A percentile compares a stretch with the other conserved stretches of the same genome.
Conservation (phyloP, 2,888 invertebrate species). For the Nemotelus nigrinus region DNA sequence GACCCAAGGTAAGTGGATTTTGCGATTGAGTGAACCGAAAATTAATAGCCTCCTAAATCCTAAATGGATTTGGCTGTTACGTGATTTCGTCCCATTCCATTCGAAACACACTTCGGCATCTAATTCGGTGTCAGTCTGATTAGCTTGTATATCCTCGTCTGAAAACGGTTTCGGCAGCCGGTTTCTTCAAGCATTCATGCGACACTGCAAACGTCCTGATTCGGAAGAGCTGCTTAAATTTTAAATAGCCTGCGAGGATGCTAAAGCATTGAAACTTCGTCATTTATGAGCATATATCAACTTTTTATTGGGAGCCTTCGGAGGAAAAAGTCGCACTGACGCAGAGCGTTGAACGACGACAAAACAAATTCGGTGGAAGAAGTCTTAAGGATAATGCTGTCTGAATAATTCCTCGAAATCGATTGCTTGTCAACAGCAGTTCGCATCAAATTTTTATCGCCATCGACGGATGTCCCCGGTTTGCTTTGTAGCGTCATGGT, state of each 20-base stretch:
- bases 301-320: neutral
- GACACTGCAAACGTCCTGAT: neutral
- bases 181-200: neutral
- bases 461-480: neutral
- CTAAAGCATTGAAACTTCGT: neutral
- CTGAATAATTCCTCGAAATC: conserved; percentile 6
- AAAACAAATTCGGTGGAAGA: neutral
- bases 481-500: neutral
- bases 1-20: conserved; percentile 36
- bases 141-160: neutral
- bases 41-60: conserved; percentile 36
- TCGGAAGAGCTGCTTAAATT: neutral
- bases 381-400: neutral
- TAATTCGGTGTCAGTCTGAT: neutral
- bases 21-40: conserved; percentile 26
- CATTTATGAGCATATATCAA: neutral
- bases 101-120: neutral
- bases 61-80: conserved; percentile 30
- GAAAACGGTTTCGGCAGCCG: neutral
- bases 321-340: neutral
- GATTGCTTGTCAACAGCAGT: conserved; percentile 4
- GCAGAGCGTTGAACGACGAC: neutral
- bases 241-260: neutral
- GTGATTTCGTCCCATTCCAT: conserved; percentile 7
- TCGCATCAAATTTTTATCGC: conserved; percentile 4